These are phyloP conservation scores for Sebastes hubbsi DNA, from an alignment of 2,797 vertebrate species.

Conservation along the genomic window DNA sequence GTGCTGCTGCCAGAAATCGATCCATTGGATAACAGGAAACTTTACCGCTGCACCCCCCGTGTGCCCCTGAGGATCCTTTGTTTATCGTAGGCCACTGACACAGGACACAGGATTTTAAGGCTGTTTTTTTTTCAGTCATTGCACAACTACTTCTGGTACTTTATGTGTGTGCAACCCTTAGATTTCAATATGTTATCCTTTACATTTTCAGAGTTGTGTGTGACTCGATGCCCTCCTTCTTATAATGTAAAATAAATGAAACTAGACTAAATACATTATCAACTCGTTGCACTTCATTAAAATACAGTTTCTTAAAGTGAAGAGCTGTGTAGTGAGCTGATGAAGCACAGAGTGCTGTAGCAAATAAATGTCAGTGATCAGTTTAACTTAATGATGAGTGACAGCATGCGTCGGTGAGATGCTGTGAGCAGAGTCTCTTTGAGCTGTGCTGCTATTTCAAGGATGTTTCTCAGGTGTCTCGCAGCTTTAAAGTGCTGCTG, in stretches of 20 bases:
- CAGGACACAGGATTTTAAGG: too few relatives aligned
- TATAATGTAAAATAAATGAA: background rate
- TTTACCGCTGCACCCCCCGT: too few relatives aligned
- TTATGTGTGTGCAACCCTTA: accelerated
- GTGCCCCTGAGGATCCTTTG: too few relatives aligned
- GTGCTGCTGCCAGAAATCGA: background rate
- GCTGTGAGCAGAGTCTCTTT: background rate
- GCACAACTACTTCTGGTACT: background rate
- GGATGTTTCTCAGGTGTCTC: background rate
- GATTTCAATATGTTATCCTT: background rate
- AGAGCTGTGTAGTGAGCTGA: background rate
- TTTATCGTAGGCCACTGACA: too few relatives aligned
- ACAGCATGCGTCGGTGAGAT: background rate
- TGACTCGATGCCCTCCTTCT: background rate
- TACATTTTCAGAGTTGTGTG: background rate
- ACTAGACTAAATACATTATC: background rate
- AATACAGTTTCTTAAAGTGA: background rate
- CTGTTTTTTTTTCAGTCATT: background rate
- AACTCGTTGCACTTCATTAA: background rate
- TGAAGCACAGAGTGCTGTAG: background rate
- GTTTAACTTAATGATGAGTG: constrained; percentile 11
- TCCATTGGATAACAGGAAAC: too few relatives aligned
- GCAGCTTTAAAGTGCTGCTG: background rate
- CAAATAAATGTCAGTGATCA: constrained; percentile 4
- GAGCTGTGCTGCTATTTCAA: background rate